A percentile compares a stretch with the other conserved stretches of the same genome.
These are phyloP conservation scores for Scaptomyza polygonia DNA, from an alignment of 2,888 invertebrate genomes.

Conservation along the genomic window DNA sequence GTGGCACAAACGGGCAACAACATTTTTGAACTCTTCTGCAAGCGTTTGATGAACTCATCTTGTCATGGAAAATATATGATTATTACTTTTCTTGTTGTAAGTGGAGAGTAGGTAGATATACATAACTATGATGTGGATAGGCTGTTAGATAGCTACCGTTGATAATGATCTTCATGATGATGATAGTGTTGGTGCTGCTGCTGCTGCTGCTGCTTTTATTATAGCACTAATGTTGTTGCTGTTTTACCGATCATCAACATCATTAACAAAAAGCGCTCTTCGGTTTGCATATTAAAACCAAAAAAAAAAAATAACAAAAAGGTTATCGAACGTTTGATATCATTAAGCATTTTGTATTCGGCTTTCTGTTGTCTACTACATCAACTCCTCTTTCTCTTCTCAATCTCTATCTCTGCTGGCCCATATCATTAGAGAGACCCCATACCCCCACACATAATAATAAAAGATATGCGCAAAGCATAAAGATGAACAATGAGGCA, in stretches of 20 bases:
- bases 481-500: slow-evolving; percentile 75
- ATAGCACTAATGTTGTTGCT: slow-evolving; percentile 11
- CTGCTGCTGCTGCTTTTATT: slow-evolving; percentile 52
- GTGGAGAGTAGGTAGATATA: slow-evolving; percentile 11
- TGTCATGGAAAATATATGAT: slow-evolving; percentile 30
- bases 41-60: slow-evolving; percentile 68
- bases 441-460: slow-evolving; percentile 33
- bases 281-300: slow-evolving; percentile 78
- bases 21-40: slow-evolving; percentile 59
- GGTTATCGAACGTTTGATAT: slow-evolving; percentile 83
- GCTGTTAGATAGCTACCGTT: slow-evolving; percentile 58
- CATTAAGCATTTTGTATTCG: slow-evolving; percentile 71
- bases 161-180: slow-evolving; percentile 38
- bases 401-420: slow-evolving; percentile 14
- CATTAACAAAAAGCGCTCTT: slow-evolving; percentile 19
- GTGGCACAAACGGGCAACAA: slow-evolving; percentile 44
- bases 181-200: slow-evolving; percentile 31
- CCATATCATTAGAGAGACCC: slow-evolving; percentile 59
- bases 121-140: slow-evolving; percentile 5
- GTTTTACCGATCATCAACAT: slow-evolving; percentile 23
- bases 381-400: background rate
- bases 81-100: slow-evolving; percentile 3
- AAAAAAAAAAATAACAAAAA: slow-evolving; percentile 52
- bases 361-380: slow-evolving; percentile 47
- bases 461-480: slow-evolving; percentile 57